A percentile compares a stretch with the other conserved stretches of the same genome.
Conservation (phyloP, 1,140 invertebrate species). For the Trichogramma pretiosum region DNA sequence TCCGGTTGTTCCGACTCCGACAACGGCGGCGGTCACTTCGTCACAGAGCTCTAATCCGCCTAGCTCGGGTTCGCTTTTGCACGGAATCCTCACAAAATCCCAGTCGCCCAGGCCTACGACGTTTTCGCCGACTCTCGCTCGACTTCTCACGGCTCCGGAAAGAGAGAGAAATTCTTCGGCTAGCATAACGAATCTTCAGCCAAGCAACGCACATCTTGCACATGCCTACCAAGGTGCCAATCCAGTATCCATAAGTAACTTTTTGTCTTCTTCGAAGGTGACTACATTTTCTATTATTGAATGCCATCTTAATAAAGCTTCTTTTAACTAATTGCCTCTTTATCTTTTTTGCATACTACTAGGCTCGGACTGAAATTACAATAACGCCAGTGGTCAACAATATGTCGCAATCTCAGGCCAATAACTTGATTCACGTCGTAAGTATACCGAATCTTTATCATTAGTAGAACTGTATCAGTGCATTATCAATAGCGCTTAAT, state of each 20-base stretch:
- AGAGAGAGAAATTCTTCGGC: constrained; percentile 35
- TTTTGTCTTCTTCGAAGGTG: constrained; percentile 57
- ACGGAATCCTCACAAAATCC: constrained; percentile 62
- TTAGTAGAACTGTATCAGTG: no score
- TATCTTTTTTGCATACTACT: no score
- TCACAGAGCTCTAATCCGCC: constrained; percentile 18
- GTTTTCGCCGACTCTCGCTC: constrained; percentile 69
- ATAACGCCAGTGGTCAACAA: constrained; percentile 48
- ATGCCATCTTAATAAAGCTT: no score
- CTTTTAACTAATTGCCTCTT: no score
- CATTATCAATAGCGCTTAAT: no score
- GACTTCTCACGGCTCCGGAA: constrained; percentile 64
- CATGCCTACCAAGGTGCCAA: constrained; percentile 38
- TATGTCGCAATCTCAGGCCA: constrained; percentile 33
- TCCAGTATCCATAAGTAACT: constrained; percentile 51
- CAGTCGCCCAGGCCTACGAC: constrained; percentile 46
- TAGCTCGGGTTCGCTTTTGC: constrained; percentile 58
- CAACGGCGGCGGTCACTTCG: constrained; percentile 36
- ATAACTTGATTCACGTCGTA: constrained; percentile 39
- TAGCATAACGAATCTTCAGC: constrained; percentile 28
- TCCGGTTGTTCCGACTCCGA: constrained; percentile 50
- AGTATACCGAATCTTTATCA: no score
- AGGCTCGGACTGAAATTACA: constrained; percentile 49
- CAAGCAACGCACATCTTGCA: constrained; percentile 33
- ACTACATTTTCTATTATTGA: no score